phyloP scores from a whole-genome alignment of 2,797 vertebrate genomes.

The Anomalospiza imberbis region DNA sequence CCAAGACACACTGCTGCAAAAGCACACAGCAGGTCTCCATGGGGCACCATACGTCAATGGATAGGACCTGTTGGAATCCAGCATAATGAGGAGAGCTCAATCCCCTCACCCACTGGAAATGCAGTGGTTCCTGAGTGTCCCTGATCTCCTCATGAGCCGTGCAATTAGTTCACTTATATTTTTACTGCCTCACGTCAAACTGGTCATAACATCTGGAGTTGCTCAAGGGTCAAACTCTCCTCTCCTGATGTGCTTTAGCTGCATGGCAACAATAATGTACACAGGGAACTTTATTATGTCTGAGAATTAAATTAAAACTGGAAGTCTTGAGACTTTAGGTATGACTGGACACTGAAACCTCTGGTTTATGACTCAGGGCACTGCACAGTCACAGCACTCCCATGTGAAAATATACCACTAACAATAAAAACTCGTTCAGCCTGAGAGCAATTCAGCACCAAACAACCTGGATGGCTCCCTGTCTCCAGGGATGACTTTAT shows the following conservation, averaged over 20 bases:
- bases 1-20: background rate
- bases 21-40: background rate
- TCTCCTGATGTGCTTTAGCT: background rate
- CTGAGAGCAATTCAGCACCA: background rate
- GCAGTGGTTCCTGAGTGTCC: background rate
- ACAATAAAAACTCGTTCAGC: conserved; percentile 1
- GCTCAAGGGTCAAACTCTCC: background rate
- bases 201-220: background rate
- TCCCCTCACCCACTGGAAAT: background rate
- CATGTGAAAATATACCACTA: background rate
- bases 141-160: background rate
- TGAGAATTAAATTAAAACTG: background rate
- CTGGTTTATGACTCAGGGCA: background rate
- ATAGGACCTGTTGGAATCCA: background rate
- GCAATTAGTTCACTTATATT: background rate
- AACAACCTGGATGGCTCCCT: background rate
- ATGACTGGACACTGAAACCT: background rate
- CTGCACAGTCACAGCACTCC: background rate
- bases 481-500: background rate
- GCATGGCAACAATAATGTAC: background rate
- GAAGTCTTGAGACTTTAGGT: background rate
- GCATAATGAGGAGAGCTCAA: background rate
- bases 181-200: background rate
- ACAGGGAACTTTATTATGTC: background rate
- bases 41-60: background rate